Evolutionary conservation across 2,888 invertebrate species (phyloP).

Genomic region (Cheilosia pagana): DNA sequence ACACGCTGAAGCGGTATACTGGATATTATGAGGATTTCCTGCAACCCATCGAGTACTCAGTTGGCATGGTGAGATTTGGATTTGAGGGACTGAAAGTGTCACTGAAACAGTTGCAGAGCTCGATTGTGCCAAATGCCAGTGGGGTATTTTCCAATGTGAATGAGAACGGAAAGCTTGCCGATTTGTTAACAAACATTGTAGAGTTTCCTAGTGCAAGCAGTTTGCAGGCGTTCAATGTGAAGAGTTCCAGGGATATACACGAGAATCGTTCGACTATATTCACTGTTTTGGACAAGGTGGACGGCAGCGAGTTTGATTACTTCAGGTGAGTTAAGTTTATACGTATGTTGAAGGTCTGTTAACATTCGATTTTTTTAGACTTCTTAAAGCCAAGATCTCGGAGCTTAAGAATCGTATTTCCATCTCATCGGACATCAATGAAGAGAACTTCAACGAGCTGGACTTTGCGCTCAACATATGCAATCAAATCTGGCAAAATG

Average conservation of each 20-base stretch:
- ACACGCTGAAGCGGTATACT: conserved; percentile 84
- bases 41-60: conserved; percentile 88
- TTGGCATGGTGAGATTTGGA: conserved; percentile 88
- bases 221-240: conserved; percentile 77
- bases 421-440: conserved; percentile 84
- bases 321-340: conserved; percentile 76
- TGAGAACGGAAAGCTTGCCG: conserved; percentile 77
- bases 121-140: conserved; percentile 55
- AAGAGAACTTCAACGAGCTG: conserved; percentile 84
- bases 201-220: conserved; percentile 80
- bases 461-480: conserved; percentile 86
- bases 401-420: conserved; percentile 88
- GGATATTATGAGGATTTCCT: conserved; percentile 92
- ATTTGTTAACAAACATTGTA: conserved; percentile 79
- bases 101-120: conserved; percentile 82
- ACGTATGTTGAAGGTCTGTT: not conserved
- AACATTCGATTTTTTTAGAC: conserved; percentile 81
- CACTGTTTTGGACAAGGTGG: conserved; percentile 78
- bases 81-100: conserved; percentile 85
- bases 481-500: conserved; percentile 90
- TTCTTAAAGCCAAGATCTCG: conserved; percentile 88
- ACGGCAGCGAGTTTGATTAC: conserved; percentile 79
- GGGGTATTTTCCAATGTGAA: conserved; percentile 74
- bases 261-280: conserved; percentile 79
- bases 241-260: conserved; percentile 72